Evolutionary conservation across 2,888 invertebrate genomes (phyloP), one percentile per base, ranked within the genome.

Genomic region (Ferrisia virgata): DNA sequence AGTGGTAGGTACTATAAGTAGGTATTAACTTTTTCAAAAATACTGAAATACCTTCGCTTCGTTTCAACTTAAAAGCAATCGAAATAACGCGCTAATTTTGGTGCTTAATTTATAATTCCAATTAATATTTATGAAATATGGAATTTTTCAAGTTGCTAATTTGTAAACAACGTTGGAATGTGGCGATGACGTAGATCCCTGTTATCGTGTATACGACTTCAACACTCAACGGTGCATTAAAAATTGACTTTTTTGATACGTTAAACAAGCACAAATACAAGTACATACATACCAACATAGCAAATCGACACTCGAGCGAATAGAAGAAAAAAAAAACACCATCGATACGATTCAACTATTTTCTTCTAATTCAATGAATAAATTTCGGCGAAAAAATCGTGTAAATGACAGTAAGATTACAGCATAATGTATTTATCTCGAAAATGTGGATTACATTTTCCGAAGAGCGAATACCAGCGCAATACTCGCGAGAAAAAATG

Each of bases 351-450:
- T 47, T 47, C 9, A 47, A 47, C 25, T 64, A 2, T 64, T 64
- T 64, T 28, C 11, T 72, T 72, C 72, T 72, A n/a, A 33, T 72
- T 72, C 33, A 72, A 33, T 33, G 33, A 72, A 72, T 72, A 72
- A 72, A 72, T 72, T 72, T 72, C 58, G 58, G 33, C 33, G 33
- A 72, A n/a, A 72, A 64, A 72, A 33, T 33, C 72, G 72, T 72
- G 72, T 72, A 72, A 72, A 72, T 72, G 72, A 72, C 72, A 72
- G 72, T 72, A 72, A 72, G 33, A 72, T 72, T 72, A 72, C 33
- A 72, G 72, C 33, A 72, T 33, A 72, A 72, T 18, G 72, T 72
- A 72, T 72, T 72, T 33, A 72, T 72, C 72, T 72, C n/a, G 33
- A 72, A 31, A 72, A 31, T 72, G n/a, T n/a, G 72, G 5, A 33